Evolutionary conservation across 2,888 invertebrate genomes (phyloP), one percentile per base, ranked within the genome.

Genomic region (Andrena fulva): DNA sequence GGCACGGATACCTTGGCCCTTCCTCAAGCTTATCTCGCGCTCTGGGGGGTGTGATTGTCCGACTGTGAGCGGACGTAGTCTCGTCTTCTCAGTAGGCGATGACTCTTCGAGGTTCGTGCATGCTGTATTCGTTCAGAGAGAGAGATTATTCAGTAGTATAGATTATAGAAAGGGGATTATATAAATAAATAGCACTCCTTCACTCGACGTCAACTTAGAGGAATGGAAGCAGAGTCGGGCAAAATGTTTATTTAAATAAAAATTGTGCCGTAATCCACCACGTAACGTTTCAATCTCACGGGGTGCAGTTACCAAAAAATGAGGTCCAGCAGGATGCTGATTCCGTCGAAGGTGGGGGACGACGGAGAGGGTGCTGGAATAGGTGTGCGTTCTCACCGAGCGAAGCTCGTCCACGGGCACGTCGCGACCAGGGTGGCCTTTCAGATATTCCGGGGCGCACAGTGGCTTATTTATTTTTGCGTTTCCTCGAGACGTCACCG

Each of bases 401-500:
- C 71, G 79, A 85, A 84, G 70, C 84, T 66, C 71, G 68, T 16
- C 60, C 54, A 31, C 70, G 77, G 80, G 67, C 75, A 80, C 69
- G 86, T 85, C 89, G 80, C 71, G 35, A 80, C 66, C 85, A 84
- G 82, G 64, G 64, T 16, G 63, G 74, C 73, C 79, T 85, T 85
- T 80, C 85, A 85, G 82, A 84, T 85, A 87, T 84, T 87, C 83
- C 73, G 73, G 10, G 48, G 80, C 79, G 81, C 86, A 59, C 82
- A 60, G 27, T 70, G 78, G 85, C 80, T 86, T 88, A 86, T 89
- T 89, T 89, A 89, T 89, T 88, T 77, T 84, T 75, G 64, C 80
- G 84, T 84, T 89, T 88, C 63, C 86, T 88, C 88, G 84, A 81
- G 82, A 86, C 84, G 82, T 86, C 85, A 81, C 82, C 24, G 56